Conservation (phyloP, 2,113 vertebrate species). For the Laticauda laticaudata region DNA sequence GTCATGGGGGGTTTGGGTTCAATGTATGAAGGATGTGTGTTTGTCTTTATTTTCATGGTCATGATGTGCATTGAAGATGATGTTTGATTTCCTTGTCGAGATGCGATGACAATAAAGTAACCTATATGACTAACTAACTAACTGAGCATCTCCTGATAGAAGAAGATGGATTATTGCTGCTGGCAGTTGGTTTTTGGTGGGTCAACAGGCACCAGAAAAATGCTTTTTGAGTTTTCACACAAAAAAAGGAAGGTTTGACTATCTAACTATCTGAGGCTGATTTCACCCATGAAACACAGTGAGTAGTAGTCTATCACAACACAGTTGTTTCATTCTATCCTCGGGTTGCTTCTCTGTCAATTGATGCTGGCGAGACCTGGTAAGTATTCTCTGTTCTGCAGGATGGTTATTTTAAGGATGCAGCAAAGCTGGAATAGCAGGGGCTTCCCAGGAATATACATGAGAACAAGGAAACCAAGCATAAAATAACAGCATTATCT, state of each 20-base stretch:
- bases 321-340: neutral
- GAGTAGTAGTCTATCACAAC: neutral
- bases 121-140: too few relatives aligned
- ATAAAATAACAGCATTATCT: neutral
- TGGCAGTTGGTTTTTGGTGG: neutral
- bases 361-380: neutral
- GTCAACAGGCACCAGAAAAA: neutral
- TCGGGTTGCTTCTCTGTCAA: neutral
- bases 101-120: too few relatives aligned
- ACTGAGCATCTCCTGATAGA: neutral
- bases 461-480: neutral
- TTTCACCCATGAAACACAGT: neutral
- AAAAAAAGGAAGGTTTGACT: neutral
- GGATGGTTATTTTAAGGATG: neutral
- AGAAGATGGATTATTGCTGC: neutral
- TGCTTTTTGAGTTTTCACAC: neutral
- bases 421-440: neutral
- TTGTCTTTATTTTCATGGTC: too few relatives aligned
- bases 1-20: too few relatives aligned
- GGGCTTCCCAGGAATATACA: neutral
- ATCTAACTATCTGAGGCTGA: neutral
- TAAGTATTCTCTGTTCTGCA: neutral
- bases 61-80: too few relatives aligned
- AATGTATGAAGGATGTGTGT: too few relatives aligned
- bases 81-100: too few relatives aligned